phyloP scores from a whole-genome alignment of 1,140 invertebrate genomes.

The Drosophila lacertosa region DNA sequence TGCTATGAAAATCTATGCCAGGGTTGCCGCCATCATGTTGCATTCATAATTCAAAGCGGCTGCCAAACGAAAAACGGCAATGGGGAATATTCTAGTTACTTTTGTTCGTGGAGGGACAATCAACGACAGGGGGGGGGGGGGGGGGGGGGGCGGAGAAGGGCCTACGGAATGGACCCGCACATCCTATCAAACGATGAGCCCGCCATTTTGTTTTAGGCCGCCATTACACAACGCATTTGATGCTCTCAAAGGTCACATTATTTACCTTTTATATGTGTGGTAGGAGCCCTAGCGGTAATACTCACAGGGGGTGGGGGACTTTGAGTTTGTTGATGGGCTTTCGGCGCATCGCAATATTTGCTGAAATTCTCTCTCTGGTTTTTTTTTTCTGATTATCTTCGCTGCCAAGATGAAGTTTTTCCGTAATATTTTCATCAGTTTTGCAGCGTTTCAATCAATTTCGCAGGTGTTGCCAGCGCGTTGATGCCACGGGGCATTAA shows the following conservation, averaged over 20 bases:
- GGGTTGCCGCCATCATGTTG: constrained; percentile 34
- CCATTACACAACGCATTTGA: constrained; percentile 79
- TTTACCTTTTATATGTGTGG: constrained; percentile 78
- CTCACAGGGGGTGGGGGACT: neutral
- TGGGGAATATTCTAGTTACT: constrained; percentile 9
- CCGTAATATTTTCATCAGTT: constrained; percentile 63
- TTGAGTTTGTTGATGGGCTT: constrained; percentile 35
- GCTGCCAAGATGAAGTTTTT: constrained; percentile 51
- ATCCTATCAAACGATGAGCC: constrained; percentile 55
- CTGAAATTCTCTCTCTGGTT: constrained; percentile 21
- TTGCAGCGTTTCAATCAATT: constrained; percentile 65
- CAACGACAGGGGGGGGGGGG: neutral
- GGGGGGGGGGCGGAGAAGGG: neutral
- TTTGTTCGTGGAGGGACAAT: neutral
- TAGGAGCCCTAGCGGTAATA: constrained; percentile 1
- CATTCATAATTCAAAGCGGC: constrained; percentile 56
- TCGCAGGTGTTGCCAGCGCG: constrained; percentile 54
- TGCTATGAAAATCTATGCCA: constrained; percentile 58
- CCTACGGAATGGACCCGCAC: constrained; percentile 5
- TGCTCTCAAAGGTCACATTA: constrained; percentile 81
- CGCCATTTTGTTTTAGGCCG: constrained; percentile 56
- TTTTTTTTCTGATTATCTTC: constrained; percentile 9
- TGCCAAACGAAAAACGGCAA: constrained; percentile 4
- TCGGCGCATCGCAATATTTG: constrained; percentile 48
- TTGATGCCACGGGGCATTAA: constrained; percentile 20